These are phyloP conservation scores for Scomber scombrus DNA, from an alignment of 2,113 vertebrate genomes.

Conservation along the genomic window DNA sequence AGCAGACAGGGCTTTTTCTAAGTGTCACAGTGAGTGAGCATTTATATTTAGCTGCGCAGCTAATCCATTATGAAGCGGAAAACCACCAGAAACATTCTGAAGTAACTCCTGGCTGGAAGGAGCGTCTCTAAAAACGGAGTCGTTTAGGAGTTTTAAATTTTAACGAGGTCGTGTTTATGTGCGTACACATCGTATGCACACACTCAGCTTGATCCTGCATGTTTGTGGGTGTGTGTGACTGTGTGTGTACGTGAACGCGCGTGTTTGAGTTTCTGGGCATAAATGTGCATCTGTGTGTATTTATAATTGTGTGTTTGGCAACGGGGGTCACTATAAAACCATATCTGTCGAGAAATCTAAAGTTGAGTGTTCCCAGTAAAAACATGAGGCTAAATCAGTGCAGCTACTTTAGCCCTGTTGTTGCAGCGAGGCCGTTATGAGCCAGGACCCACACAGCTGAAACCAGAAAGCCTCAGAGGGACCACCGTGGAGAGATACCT, in stretches of 20 bases:
- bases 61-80: constrained; percentile 75
- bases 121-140: constrained; percentile 53
- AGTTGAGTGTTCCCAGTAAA: constrained; percentile 71
- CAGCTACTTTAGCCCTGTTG: constrained; percentile 66
- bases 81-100: constrained; percentile 71
- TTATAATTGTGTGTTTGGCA: constrained; percentile 77
- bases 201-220: constrained; percentile 23
- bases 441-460: constrained; percentile 61
- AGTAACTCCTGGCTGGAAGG: constrained; percentile 69
- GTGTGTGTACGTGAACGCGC: constrained; percentile 5
- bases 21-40: constrained; percentile 35
- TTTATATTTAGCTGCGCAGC: constrained; percentile 67
- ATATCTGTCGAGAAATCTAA: constrained; percentile 72
- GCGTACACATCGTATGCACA: constrained; percentile 36
- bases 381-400: constrained; percentile 71
- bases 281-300: constrained; percentile 68
- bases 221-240: constrained; percentile 2
- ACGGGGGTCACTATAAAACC: constrained; percentile 55
- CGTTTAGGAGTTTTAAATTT: constrained; percentile 53
- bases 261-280: constrained; percentile 51
- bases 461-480: constrained; percentile 55
- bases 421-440: constrained; percentile 24
- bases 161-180: constrained; percentile 63
- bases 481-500: constrained; percentile 65
- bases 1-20: constrained; percentile 34